phyloP scores from a whole-genome alignment of 2,113 vertebrate genomes.

The Proteles cristata region DNA sequence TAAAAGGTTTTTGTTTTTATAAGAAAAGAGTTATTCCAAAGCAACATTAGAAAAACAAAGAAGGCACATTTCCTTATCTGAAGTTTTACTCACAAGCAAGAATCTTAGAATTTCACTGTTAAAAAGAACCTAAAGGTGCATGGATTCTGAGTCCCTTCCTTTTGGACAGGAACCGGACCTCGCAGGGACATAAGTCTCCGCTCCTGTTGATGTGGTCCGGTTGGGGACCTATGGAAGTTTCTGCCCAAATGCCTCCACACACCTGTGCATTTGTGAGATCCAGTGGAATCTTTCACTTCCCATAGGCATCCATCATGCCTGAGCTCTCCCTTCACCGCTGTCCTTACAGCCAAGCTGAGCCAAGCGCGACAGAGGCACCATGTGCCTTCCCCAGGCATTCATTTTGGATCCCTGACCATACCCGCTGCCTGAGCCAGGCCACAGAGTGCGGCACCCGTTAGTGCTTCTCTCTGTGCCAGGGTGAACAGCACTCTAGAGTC shows the following conservation, averaged over 20 bases:
- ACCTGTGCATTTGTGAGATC: neutral
- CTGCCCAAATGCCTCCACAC: neutral
- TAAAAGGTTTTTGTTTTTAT: neutral
- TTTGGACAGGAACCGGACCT: neutral
- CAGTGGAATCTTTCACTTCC: neutral
- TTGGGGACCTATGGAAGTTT: accelerated
- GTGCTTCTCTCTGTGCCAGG: neutral
- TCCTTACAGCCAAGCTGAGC: neutral
- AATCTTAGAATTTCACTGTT: neutral
- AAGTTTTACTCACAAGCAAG: neutral
- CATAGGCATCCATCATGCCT: neutral
- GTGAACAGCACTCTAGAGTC: neutral
- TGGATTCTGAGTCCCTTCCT: neutral
- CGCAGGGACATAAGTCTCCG: neutral
- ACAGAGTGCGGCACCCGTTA: neutral
- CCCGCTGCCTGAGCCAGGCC: neutral
- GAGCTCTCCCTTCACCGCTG: neutral
- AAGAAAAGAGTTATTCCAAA: neutral
- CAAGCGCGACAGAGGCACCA: neutral
- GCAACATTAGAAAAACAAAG: neutral
- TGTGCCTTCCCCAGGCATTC: neutral
- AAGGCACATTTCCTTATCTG: neutral
- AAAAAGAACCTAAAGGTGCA: neutral
- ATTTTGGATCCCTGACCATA: neutral
- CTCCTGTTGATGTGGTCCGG: accelerated